Evolutionary conservation across 2,797 vertebrate species (phyloP).

Genomic region (Crocodylus rhombifer): DNA sequence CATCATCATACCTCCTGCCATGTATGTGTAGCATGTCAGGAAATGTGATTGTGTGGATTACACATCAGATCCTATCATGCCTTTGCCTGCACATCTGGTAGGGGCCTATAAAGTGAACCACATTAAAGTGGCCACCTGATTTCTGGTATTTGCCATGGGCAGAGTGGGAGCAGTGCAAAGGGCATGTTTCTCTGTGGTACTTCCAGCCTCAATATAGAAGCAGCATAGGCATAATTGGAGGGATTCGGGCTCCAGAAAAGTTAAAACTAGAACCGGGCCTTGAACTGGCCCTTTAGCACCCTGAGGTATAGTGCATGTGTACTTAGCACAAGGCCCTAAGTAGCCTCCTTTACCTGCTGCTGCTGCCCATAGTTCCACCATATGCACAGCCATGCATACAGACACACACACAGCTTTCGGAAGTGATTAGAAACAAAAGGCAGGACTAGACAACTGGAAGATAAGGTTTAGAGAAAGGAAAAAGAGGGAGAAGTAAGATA

Average conservation of each 20-base stretch:
- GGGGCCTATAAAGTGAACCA: no score
- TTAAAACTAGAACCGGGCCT: background rate
- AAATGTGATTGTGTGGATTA: no score
- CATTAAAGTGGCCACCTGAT: no score
- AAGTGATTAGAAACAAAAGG: background rate
- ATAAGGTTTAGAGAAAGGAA: background rate
- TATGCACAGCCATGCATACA: background rate
- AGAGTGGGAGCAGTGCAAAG: no score
- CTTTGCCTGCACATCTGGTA: no score
- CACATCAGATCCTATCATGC: no score
- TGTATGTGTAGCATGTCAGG: no score
- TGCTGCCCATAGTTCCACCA: background rate
- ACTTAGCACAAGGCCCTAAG: background rate
- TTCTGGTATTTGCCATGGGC: no score
- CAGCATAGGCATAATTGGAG: no score
- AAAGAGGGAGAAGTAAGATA: background rate
- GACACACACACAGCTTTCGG: rapidly evolving
- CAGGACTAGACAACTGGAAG: background rate
- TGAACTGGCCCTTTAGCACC: background rate
- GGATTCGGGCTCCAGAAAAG: background rate
- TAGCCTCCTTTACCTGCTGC: background rate
- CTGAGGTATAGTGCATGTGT: background rate
- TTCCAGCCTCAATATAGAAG: no score
- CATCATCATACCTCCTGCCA: no score
- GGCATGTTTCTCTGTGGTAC: no score